Percentiles rank a stretch among this genome's conserved stretches.
Evolutionary conservation across 2,797 vertebrate genomes (phyloP).

Genomic region (Notoglanidium macrostoma): DNA sequence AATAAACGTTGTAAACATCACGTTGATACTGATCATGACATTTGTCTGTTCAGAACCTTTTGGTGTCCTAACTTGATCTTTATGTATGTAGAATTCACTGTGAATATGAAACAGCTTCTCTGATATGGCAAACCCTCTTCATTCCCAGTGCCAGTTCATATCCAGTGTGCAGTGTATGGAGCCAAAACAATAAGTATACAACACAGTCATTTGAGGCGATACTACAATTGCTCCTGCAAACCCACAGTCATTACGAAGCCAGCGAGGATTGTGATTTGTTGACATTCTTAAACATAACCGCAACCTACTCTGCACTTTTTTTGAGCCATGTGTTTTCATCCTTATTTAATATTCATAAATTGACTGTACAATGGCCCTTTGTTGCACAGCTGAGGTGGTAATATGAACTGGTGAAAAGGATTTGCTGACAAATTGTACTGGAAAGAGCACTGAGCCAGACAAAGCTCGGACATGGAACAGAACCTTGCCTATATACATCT

Average conservation of each 20-base stretch:
- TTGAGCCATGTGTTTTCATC: background rate
- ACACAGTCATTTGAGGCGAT: background rate
- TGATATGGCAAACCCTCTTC: background rate
- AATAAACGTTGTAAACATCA: background rate
- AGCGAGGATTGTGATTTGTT: conserved; percentile 28
- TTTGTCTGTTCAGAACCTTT: background rate
- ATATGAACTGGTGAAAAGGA: conserved; percentile 8
- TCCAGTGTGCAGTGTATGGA: background rate
- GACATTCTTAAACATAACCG: conserved; percentile 34
- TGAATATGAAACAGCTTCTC: background rate
- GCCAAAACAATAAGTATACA: background rate
- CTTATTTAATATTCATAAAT: background rate
- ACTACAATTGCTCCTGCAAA: conserved; percentile 9
- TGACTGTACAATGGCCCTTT: conserved; percentile 10
- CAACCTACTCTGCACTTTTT: background rate
- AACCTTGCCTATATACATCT: background rate
- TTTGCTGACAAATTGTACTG: background rate
- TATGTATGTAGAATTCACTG: background rate
- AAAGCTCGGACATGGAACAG: conserved; percentile 17
- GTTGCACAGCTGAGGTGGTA: conserved; percentile 2
- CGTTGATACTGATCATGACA: background rate
- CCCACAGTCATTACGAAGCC: conserved; percentile 2
- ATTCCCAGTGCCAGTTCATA: background rate
- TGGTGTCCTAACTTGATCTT: background rate
- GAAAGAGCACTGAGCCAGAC: conserved; percentile 13